Evolutionary conservation across 2,888 invertebrate genomes (phyloP).

Genomic region (Drosophila merina): DNA sequence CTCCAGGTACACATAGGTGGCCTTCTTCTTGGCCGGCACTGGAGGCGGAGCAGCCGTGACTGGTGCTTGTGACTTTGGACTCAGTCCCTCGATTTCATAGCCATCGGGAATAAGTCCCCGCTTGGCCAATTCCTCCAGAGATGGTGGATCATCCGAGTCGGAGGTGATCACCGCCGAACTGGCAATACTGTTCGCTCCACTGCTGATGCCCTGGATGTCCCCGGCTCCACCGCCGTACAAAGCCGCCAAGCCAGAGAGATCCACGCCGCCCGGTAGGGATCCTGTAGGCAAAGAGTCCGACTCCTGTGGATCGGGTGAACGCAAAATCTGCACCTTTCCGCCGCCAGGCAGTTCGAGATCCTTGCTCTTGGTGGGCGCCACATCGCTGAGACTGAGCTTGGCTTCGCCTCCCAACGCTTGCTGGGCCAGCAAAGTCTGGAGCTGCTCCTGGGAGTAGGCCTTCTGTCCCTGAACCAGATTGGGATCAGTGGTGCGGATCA

Average conservation of each 20-base stretch:
- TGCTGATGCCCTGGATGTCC: slow-evolving; percentile 72
- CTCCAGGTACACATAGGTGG: slow-evolving; percentile 93
- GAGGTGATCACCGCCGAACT: slow-evolving; percentile 84
- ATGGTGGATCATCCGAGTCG: slow-evolving; percentile 87
- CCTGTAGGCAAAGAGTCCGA: slow-evolving; percentile 83
- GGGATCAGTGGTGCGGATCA: slow-evolving; percentile 89
- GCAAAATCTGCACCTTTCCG: slow-evolving; percentile 89
- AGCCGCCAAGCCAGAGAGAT: slow-evolving; percentile 79
- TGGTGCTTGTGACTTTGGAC: slow-evolving; percentile 85
- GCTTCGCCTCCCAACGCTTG: slow-evolving; percentile 60
- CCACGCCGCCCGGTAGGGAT: slow-evolving; percentile 75
- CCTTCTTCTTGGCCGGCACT: slow-evolving; percentile 89
- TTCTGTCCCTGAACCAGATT: slow-evolving; percentile 87
- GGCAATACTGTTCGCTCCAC: slow-evolving; percentile 81
- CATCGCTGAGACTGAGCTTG: slow-evolving; percentile 71
- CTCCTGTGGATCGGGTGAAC: slow-evolving; percentile 88
- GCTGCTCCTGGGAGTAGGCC: slow-evolving; percentile 82
- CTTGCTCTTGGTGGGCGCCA: slow-evolving; percentile 85
- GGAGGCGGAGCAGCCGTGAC: slow-evolving; percentile 84
- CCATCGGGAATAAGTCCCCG: slow-evolving; percentile 90
- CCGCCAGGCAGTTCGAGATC: slow-evolving; percentile 90
- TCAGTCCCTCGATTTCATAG: slow-evolving; percentile 92
- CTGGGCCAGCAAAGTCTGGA: slow-evolving; percentile 83
- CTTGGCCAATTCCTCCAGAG: slow-evolving; percentile 91
- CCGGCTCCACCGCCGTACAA: slow-evolving; percentile 79